Percentiles rank a stretch among this genome's conserved stretches.
Evolutionary conservation across 2,888 invertebrate species (phyloP).

Genomic region (Lasius platythorax): DNA sequence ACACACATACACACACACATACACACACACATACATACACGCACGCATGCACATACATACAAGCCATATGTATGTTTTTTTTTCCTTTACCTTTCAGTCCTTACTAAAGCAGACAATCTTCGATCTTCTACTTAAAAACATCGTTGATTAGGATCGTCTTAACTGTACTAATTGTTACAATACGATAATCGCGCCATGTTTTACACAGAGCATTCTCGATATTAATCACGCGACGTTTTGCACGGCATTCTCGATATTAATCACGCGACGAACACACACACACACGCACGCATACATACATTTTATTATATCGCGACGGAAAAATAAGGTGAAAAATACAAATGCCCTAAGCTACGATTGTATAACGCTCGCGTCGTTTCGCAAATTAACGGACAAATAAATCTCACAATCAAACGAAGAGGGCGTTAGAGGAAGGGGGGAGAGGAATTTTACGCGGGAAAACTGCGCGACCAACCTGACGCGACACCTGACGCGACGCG

Average conservation of each 20-base stretch:
- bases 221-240: background rate
- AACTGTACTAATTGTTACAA: background rate
- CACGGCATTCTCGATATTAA: background rate
- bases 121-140: background rate
- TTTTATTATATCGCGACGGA: background rate
- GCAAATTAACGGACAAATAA: background rate
- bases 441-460: background rate
- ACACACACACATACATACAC: no score
- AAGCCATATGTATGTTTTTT: no score
- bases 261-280: no score
- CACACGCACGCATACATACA: background rate
- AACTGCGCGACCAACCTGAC: background rate
- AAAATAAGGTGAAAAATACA: background rate
- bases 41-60: no score
- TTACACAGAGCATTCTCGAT: background rate
- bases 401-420: background rate
- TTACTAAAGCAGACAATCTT: no score
- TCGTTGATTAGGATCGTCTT: background rate
- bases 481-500: background rate
- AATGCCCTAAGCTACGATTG: background rate
- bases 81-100: background rate
- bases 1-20: no score
- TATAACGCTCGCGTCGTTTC: background rate
- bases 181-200: background rate
- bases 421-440: background rate